Evolutionary conservation across 2,888 invertebrate genomes (phyloP).

Genomic region (Melieria picta): DNA sequence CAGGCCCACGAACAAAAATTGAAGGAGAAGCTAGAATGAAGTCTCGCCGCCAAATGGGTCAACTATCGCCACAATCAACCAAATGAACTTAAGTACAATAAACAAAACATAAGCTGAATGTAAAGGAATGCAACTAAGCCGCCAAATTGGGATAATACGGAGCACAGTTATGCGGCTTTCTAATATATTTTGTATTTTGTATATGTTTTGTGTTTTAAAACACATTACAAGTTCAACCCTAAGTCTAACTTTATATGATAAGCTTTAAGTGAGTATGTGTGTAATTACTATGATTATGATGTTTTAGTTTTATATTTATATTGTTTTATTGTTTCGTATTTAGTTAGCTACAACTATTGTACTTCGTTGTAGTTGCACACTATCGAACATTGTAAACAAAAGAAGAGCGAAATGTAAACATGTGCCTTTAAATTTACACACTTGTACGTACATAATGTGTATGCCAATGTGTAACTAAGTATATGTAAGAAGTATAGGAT

Average conservation of each 20-base stretch:
- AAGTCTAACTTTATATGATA: not conserved
- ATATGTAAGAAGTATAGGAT: not conserved
- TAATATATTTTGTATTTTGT: no score
- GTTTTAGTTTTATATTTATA: not conserved
- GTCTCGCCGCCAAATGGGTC: not conserved
- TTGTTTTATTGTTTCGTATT: not conserved
- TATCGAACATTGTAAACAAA: no score
- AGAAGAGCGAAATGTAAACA: no score
- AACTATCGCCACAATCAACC: not conserved
- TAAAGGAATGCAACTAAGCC: not conserved
- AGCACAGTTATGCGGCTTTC: no score
- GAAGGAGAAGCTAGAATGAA: slow-evolving; percentile 42
- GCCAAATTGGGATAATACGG: not conserved
- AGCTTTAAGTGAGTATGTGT: not conserved
- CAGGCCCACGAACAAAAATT: slow-evolving; percentile 43
- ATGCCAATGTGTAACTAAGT: not conserved
- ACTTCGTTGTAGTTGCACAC: no score
- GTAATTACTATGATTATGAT: not conserved
- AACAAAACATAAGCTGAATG: not conserved
- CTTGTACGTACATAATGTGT: not conserved
- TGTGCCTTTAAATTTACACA: not conserved
- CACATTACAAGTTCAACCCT: not conserved
- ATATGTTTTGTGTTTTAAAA: not conserved
- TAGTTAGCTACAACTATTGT: no score
- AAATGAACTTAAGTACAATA: slow-evolving; percentile 18